Evolutionary conservation across 2,113 vertebrate genomes (phyloP).

Genomic region (Istiophorus platypterus): DNA sequence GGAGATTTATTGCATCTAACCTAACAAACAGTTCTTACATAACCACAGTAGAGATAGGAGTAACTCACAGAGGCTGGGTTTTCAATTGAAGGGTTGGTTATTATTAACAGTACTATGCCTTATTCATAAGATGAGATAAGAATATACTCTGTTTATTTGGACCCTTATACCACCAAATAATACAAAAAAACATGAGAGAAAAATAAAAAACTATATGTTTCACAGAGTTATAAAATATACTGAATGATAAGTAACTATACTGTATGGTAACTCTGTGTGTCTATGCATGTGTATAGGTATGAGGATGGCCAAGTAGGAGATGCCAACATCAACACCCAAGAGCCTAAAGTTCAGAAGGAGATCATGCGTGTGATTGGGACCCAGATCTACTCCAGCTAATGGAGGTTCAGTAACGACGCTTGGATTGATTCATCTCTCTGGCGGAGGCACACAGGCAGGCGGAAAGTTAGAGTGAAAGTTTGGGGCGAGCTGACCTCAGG

Average conservation of each 20-base stretch:
- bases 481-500: conserved; percentile 60
- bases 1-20: background rate
- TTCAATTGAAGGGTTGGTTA: background rate
- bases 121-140: background rate
- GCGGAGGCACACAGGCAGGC: conserved; percentile 52
- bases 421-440: conserved; percentile 36
- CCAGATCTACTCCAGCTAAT: conserved; percentile 97
- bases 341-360: conserved; percentile 99
- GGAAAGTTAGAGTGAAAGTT: conserved; percentile 64
- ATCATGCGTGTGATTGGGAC: conserved; percentile 99
- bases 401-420: conserved; percentile 72
- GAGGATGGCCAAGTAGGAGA: conserved; percentile 99
- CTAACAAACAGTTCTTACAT: background rate
- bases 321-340: conserved; percentile 99
- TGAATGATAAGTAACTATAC: background rate
- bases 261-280: background rate
- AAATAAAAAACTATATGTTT: background rate
- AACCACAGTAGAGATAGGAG: conserved; percentile 4
- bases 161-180: background rate
- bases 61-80: background rate
- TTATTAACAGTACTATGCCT: background rate
- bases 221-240: background rate
- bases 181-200: background rate
- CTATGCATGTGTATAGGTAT: conserved; percentile 85
- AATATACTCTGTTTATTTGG: background rate